These are phyloP conservation scores for Pseudolaguvia tuberculata DNA, from an alignment of 2,113 vertebrate species.

Conservation along the genomic window DNA sequence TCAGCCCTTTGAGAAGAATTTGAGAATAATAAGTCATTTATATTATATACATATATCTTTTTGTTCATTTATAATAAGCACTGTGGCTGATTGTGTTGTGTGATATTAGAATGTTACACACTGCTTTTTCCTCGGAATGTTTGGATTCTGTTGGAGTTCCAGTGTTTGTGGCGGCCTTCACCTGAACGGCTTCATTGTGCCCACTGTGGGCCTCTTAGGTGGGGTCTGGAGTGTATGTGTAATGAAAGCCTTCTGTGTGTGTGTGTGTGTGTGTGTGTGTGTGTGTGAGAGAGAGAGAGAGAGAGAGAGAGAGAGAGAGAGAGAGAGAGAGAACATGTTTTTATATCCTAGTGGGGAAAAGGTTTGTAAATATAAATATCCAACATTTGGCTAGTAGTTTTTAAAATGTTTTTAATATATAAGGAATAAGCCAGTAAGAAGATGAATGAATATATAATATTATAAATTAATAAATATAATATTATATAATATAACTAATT, in stretches of 20 bases:
- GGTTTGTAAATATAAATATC: background rate
- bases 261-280: conserved; percentile 24
- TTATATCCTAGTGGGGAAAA: background rate
- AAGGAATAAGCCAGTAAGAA: no score
- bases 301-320: no score
- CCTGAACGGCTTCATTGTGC: conserved; percentile 24
- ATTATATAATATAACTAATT: no score
- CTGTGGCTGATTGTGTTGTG: background rate
- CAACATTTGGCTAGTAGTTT: background rate
- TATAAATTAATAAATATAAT: no score
- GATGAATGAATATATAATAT: no score
- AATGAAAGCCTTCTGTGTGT: conserved; percentile 47
- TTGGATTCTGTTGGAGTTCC: background rate
- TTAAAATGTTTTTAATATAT: no score
- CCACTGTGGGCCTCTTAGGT: conserved; percentile 25
- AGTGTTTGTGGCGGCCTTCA: conserved; percentile 9
- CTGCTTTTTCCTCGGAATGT: background rate
- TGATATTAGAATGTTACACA: background rate
- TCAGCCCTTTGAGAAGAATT: background rate
- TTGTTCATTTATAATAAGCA: no score
- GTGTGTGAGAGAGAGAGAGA: conserved; percentile 5
- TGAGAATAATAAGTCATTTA: background rate
- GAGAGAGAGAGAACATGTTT: background rate
- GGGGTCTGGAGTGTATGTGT: conserved; percentile 25
- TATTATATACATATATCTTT: no score